Percentiles rank a stretch among this genome's conserved stretches.
Conservation (phyloP, 2,888 invertebrate genomes). For the Seira ritae region DNA sequence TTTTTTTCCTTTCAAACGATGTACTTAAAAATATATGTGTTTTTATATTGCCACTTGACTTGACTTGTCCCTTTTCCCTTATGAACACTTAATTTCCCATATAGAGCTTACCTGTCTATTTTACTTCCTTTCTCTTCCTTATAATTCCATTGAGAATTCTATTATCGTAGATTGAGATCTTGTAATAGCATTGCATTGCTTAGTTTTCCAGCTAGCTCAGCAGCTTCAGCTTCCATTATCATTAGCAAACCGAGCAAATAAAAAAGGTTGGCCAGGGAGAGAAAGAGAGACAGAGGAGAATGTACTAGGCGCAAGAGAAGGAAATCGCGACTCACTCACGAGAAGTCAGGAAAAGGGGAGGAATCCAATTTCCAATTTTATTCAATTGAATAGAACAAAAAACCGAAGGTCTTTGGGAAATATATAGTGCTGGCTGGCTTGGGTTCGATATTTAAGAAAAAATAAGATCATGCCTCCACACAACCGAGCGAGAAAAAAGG, state of each 20-base stretch:
- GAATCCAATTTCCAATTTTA: conserved; percentile 16
- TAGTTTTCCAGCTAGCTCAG: not conserved
- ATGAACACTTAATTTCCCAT: conserved; percentile 39
- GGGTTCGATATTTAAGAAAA: not conserved
- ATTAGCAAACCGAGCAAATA: conserved; percentile 16
- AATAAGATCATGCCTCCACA: conserved; percentile 1
- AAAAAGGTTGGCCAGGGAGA: not conserved
- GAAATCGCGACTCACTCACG: no score
- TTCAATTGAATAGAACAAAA: conserved; percentile 16
- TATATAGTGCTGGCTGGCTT: not conserved
- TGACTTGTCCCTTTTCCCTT: conserved; percentile 31
- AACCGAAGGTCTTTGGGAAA: not conserved
- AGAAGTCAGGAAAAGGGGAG: not conserved
- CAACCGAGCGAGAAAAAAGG: not conserved
- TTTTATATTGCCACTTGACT: not conserved
- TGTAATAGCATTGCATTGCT: not conserved
- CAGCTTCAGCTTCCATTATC: conserved; percentile 4
- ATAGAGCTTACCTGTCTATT: conserved; percentile 31
- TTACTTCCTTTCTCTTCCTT: conserved; percentile 28
- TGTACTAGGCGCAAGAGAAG: not conserved
- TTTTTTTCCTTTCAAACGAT: not conserved
- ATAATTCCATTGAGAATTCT: conserved; percentile 35
- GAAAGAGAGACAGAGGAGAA: not conserved
- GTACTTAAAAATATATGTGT: not conserved
- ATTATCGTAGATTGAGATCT: conserved; percentile 13